Base-by-base conservation (phyloP, 2,113 vertebrate species). In the Ursus arctos region DNA sequence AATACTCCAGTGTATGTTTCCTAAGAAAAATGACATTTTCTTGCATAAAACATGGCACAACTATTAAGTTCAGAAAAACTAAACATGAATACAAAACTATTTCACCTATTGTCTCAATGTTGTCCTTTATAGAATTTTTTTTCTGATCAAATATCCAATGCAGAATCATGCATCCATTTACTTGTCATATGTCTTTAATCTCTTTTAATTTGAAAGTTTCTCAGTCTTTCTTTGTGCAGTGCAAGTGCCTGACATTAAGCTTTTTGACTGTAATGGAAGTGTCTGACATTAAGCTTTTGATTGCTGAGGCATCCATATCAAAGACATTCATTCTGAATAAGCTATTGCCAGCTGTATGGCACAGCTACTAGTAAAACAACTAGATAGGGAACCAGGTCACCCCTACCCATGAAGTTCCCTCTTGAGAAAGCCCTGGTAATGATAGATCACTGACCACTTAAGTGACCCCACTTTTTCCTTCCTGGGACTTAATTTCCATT, bases 41-140 rank as follows among this genome's bases (percentile, higher is more conserved):
- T 63, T 90, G 63, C 61, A 57, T 47, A 19, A 71, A 95, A 51
- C 26, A 13, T 51, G 18, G 4, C 63, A 71, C 6, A 94, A 77
- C 12, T 63, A 53, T 85, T 59, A 94, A 81, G 49, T 88, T 97
- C 33, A 84, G 28, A 94, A 97, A 85, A 76, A 80, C 74, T 84
- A 83, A 94, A 91, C 26, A 57, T 63, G 65, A 97, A 88, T n/a
- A 51, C 7, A 85, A 80, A 85, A 76, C 63, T 43, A 85, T 80
- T 71, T 95, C 7, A 76, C 10, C 14, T 83, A 43, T 55, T 90
- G 7, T 81, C 51, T 79, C 24, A 67, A 53, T 28, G 33, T 49
- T 79, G 9, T 87, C 31, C 15, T 93, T 95, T 83, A 87, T 9
- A 81, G 47, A 13, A 36, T 79, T 72, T 36, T 55, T 61, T 74